These are phyloP conservation scores for Melopsittacus undulatus DNA, from an alignment of 2,797 vertebrate genomes.

Conservation along the genomic window DNA sequence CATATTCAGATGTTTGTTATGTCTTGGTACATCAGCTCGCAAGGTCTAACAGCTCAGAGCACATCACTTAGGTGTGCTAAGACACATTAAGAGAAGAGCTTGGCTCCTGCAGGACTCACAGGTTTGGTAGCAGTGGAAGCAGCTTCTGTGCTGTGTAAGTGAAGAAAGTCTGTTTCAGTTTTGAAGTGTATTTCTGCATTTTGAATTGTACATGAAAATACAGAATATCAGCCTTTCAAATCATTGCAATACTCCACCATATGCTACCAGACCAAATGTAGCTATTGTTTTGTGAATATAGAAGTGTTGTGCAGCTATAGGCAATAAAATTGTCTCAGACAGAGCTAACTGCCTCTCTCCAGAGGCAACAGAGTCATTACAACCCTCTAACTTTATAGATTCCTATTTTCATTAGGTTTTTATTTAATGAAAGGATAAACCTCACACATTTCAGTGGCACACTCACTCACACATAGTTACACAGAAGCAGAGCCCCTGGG, in stretches of 20 bases:
- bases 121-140: fast-evolving
- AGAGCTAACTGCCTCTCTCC: background rate
- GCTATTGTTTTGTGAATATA: background rate
- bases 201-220: background rate
- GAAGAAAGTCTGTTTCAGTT: background rate
- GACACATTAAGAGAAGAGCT: background rate
- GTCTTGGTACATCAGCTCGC: background rate
- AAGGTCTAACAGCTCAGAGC: fast-evolving
- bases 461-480: background rate
- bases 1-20: background rate
- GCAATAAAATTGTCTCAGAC: background rate
- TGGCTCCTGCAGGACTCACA: background rate
- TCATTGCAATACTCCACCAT: background rate
- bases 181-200: background rate
- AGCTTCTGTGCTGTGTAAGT: background rate
- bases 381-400: background rate
- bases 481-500: background rate
- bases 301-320: background rate
- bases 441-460: background rate
- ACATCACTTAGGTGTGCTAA: background rate
- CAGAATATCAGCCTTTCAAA: background rate
- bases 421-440: slow-evolving; percentile 14
- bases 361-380: background rate
- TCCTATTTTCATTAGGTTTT: slow-evolving; percentile 9
- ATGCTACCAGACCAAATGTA: fast-evolving